Evolutionary conservation across 2,888 invertebrate genomes (phyloP).

Genomic region (Drosophila affinis): DNA sequence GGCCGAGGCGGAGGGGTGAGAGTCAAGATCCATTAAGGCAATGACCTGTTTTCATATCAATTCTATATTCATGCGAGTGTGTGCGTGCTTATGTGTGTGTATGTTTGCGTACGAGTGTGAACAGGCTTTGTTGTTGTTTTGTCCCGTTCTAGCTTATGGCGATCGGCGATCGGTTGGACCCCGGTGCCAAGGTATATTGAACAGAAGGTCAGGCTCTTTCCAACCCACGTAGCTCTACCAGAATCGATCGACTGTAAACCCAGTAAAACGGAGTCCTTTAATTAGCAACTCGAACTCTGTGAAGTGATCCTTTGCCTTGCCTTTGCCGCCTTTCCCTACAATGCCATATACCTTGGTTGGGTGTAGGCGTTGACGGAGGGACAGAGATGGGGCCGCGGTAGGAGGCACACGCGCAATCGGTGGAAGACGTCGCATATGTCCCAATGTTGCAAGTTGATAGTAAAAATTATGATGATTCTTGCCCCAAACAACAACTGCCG

Average conservation of each 20-base stretch:
- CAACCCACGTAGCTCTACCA: no score
- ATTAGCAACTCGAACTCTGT: background rate
- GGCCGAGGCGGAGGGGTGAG: constrained; percentile 13
- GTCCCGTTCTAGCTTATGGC: constrained; percentile 63
- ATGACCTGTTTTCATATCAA: constrained; percentile 82
- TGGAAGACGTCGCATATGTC: constrained; percentile 63
- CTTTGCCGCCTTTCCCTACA: background rate
- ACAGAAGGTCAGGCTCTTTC: background rate
- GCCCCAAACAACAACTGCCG: constrained; percentile 65
- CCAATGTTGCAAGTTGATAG: constrained; percentile 80
- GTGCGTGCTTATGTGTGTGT: background rate
- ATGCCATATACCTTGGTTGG: constrained; percentile 5
- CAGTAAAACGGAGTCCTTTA: no score
- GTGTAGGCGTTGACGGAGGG: constrained; percentile 14
- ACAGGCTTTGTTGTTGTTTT: constrained; percentile 76
- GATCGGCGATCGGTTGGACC: constrained; percentile 28
- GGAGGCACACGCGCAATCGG: constrained; percentile 75
- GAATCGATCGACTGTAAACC: no score
- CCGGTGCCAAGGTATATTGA: constrained; percentile 37
- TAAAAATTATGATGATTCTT: constrained; percentile 80
- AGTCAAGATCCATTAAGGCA: constrained; percentile 81
- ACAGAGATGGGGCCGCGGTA: constrained; percentile 9
- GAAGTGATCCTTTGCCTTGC: background rate
- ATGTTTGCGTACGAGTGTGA: constrained; percentile 23
- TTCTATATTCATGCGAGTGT: constrained; percentile 44